These are phyloP conservation scores for Labeo rohita DNA, from an alignment of 2,113 vertebrate genomes.

Conservation along the genomic window DNA sequence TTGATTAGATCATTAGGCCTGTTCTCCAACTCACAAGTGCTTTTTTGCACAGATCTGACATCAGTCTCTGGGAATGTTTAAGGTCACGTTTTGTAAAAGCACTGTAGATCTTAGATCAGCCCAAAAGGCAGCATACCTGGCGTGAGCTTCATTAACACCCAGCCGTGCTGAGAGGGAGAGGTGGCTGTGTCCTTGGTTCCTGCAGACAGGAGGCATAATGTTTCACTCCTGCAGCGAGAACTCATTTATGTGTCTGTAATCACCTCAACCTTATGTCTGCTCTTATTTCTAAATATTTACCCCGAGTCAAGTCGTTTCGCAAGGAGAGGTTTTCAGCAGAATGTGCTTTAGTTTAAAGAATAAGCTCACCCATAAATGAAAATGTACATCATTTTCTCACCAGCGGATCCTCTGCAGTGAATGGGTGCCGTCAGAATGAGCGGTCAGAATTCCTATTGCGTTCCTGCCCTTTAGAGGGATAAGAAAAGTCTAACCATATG, in stretches of 20 bases:
- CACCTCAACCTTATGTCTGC: constrained; percentile 50
- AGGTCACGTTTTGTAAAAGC: constrained; percentile 25
- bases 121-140: constrained; percentile 34
- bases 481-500: too few relatives aligned
- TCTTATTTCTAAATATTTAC: constrained; percentile 24
- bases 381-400: background rate
- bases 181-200: constrained; percentile 56
- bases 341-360: constrained; percentile 36
- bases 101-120: constrained; percentile 39
- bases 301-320: constrained; percentile 7
- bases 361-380: background rate
- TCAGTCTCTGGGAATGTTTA: background rate
- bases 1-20: background rate
- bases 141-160: constrained; percentile 49
- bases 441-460: too few relatives aligned
- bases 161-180: constrained; percentile 50
- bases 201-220: constrained; percentile 43
- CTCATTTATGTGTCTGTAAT: constrained; percentile 59
- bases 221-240: constrained; percentile 46
- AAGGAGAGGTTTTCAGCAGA: constrained; percentile 3
- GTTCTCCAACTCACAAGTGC: background rate
- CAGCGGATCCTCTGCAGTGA: background rate
- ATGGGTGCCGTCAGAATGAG: too few relatives aligned
- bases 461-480: too few relatives aligned
- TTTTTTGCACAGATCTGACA: background rate